Evolutionary conservation across 1,140 invertebrate genomes (phyloP).

Genomic region (Scaptomyza pallida): DNA sequence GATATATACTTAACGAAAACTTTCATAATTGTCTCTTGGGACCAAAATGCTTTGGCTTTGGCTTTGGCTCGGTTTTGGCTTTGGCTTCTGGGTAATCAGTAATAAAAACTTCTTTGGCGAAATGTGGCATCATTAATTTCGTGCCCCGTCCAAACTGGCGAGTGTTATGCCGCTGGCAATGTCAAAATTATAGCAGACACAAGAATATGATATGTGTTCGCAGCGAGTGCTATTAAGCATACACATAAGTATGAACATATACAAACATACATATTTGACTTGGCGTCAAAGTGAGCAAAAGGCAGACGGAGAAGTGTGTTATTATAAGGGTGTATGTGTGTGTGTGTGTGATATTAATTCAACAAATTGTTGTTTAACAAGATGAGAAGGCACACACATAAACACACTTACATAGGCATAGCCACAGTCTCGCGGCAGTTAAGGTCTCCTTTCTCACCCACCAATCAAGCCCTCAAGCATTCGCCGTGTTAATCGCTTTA

Average conservation of each 20-base stretch:
- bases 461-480: constrained; percentile 42
- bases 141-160: constrained; percentile 15
- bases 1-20: not conserved
- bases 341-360: constrained; percentile 72
- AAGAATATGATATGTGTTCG: constrained; percentile 23
- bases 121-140: constrained; percentile 43
- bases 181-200: constrained; percentile 51
- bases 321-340: constrained; percentile 7
- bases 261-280: constrained; percentile 31
- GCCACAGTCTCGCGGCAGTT: constrained; percentile 67
- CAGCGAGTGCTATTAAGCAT: constrained; percentile 64
- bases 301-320: constrained; percentile 28
- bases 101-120: constrained; percentile 43
- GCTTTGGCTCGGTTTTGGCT: constrained; percentile 3
- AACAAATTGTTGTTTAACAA: constrained; percentile 81
- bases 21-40: constrained; percentile 26
- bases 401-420: constrained; percentile 45
- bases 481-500: constrained; percentile 78
- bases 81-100: constrained; percentile 43
- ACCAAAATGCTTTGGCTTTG: constrained; percentile 13
- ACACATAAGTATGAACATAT: constrained; percentile 28
- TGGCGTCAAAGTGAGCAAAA: constrained; percentile 54
- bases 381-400: constrained; percentile 42
- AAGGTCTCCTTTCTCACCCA: constrained; percentile 15
- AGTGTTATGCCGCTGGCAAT: constrained; percentile 38